Evolutionary conservation across 2,113 vertebrate species (phyloP).

Genomic region (Promerops cafer): DNA sequence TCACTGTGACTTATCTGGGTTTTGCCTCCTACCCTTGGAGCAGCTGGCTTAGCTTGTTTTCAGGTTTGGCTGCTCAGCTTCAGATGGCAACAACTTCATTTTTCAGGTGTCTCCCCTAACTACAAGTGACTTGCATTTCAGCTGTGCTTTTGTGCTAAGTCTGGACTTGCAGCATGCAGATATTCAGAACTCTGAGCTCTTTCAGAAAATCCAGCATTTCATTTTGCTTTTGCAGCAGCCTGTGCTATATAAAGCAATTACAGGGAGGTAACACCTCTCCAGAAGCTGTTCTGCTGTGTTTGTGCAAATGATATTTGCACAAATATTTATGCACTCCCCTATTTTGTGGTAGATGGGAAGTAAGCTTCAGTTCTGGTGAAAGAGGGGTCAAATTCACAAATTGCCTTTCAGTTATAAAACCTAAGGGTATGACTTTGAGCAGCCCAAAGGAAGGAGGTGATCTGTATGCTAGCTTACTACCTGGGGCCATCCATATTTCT

Average conservation of each 20-base stretch:
- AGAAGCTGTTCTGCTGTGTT: not conserved
- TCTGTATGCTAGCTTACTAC: fast-evolving
- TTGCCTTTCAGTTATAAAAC: not conserved
- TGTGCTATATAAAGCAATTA: fast-evolving
- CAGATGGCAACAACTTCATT: not conserved
- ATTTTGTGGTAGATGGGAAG: not conserved
- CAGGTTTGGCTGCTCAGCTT: not conserved
- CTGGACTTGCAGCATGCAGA: not conserved
- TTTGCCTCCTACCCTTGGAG: not conserved
- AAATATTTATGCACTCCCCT: fast-evolving
- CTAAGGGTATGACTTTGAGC: not conserved
- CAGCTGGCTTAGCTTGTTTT: not conserved
- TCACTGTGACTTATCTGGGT: not conserved
- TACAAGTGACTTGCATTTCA: not conserved
- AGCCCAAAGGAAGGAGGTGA: not conserved
- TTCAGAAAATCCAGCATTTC: not conserved
- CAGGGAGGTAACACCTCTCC: fast-evolving
- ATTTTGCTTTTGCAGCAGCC: not conserved
- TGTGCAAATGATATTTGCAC: not conserved
- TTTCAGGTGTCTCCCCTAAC: not conserved
- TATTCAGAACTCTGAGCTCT: not conserved
- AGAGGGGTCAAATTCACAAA: not conserved
- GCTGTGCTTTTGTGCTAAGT: not conserved
- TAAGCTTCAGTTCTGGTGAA: not conserved
- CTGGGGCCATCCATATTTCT: not conserved